These are phyloP conservation scores for Ceyx erithaca DNA, from an alignment of 2,797 vertebrate genomes.

Conservation along the genomic window DNA sequence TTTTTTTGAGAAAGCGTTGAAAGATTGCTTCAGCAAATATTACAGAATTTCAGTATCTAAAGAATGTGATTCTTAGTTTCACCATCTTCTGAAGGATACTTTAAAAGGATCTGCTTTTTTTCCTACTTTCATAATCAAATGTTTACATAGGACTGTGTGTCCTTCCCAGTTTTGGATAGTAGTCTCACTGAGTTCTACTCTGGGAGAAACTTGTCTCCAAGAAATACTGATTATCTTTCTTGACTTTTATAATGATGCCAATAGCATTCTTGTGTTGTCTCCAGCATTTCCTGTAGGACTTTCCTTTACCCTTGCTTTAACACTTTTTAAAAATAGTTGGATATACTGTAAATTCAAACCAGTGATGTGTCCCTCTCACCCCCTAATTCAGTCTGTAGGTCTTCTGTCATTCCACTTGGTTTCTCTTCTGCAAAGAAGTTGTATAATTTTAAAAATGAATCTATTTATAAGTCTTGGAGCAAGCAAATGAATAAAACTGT, in stretches of 20 bases:
- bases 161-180: background rate
- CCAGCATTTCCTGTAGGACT: background rate
- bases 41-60: background rate
- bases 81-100: background rate
- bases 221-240: background rate
- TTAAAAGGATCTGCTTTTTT: background rate
- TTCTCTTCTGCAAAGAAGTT: background rate
- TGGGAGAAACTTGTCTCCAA: background rate
- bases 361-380: background rate
- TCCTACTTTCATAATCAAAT: background rate
- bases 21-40: background rate
- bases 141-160: background rate
- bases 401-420: background rate
- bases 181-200: conserved; percentile 13
- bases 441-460: background rate
- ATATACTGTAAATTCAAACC: background rate
- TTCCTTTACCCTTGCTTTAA: background rate
- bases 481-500: background rate
- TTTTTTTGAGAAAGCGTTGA: background rate
- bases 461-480: background rate
- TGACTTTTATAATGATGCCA: background rate
- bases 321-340: background rate
- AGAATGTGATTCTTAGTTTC: background rate
- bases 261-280: background rate
- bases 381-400: background rate